Base-by-base conservation (phyloP, 1,140 invertebrate species). In the Eriocheir sinensis region DNA sequence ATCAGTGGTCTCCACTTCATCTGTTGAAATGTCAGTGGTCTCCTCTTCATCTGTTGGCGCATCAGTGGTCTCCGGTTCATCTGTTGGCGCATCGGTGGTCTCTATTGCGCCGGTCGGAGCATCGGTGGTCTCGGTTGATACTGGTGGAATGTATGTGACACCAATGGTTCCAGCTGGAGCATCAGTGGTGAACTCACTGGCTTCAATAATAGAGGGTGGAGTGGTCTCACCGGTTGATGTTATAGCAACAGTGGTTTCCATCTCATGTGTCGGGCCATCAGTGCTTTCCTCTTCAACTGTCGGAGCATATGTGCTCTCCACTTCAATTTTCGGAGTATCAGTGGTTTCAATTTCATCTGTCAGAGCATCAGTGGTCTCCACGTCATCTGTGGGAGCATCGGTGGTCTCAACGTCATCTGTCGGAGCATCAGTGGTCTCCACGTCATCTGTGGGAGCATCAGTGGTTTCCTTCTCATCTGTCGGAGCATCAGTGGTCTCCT, bases 11-110 rank as follows among this genome's bases (percentile, higher is more conserved):
- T 30, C 48, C 15, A 32, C 21, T 72, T 60, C 30, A 32, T 60
- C 89, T 53, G 53, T 60, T 60, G 89, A 44, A 38, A 34, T 30
- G 32, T 32, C 89, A 91, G 89, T 60, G 32, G n/a, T 53, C 12
- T 30, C 17, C 48, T 32, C 17, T 60, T 34, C 30, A 53, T 48
- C 44, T 48, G 44, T 48, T 48, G 44, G 44, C 4, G 44, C 44
- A 48, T 48, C 44, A 48, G 44, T 48, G 44, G 44, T 48, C 44
- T 48, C 44, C 44, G 4, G 15, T 4, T 34, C 44, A n/a, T 48
- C 44, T 48, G 44, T 48, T 48, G 44, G 44, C 4, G 44, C 44
- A 48, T 48, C 44, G 15, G 44, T 48, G 44, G 4, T 8, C 44
- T 48, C 44, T n/a, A n/a, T n/a, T n/a, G n/a, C n/a, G n/a, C n/a